Conservation (phyloP, 2,113 vertebrate genomes). For the Coptodon rendalli region DNA sequence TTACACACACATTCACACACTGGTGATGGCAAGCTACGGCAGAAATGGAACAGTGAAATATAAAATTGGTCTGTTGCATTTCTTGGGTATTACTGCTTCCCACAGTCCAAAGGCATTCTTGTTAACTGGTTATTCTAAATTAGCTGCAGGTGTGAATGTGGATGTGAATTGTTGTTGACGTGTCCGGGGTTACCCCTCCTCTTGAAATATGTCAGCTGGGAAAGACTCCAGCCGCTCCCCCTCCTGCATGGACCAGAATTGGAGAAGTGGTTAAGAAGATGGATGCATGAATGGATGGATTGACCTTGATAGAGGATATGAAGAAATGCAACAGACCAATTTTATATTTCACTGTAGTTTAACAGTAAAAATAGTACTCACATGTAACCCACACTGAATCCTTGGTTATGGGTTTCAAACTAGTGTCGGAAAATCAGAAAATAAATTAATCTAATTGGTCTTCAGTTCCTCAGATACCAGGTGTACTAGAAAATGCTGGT, state of each 20-base stretch:
- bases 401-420: not conserved
- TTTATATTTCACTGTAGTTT: not conserved
- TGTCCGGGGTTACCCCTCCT: not conserved
- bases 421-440: not conserved
- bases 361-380: not conserved
- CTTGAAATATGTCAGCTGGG: not conserved
- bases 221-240: not conserved
- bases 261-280: not conserved
- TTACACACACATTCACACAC: no score
- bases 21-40: no score
- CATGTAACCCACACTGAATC: not conserved
- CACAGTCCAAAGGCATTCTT: not conserved
- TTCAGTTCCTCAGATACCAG: not conserved
- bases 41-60: no score
- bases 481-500: not conserved
- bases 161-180: not conserved
- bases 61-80: no score
- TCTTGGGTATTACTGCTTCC: not conserved
- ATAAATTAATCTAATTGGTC: not conserved
- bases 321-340: accelerated
- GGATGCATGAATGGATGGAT: not conserved
- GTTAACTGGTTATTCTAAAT: not conserved
- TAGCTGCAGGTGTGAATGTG: not conserved
- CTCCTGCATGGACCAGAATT: not conserved
- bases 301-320: not conserved